Evolutionary conservation across 2,888 invertebrate species (phyloP).

Genomic region (Drymonia ruficornis): DNA sequence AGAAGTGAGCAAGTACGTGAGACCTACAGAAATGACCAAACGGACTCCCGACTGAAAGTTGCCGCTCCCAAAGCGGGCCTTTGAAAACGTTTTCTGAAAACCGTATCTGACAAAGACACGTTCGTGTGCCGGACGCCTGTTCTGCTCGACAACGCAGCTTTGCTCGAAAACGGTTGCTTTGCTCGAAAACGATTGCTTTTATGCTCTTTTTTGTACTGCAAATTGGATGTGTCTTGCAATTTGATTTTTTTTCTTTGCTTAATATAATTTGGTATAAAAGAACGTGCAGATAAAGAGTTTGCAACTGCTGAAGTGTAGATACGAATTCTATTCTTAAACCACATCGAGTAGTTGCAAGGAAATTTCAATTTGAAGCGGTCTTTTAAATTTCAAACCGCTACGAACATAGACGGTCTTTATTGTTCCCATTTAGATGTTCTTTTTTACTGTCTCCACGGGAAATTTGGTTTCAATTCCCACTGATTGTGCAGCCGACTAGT

Average conservation of each 20-base stretch:
- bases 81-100: constrained; percentile 40
- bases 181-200: constrained; percentile 3
- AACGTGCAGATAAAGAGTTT: too few species aligned
- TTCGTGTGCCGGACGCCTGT: constrained; percentile 20
- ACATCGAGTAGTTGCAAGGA: not conserved
- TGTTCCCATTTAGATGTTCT: constrained; percentile 25
- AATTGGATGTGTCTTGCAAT: constrained; percentile 19
- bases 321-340: too few species aligned
- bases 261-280: not conserved
- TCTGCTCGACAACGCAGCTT: constrained; percentile 22
- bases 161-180: constrained; percentile 7
- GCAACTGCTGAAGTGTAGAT: too few species aligned
- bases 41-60: constrained; percentile 15
- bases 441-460: constrained; percentile 40
- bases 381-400: constrained; percentile 35
- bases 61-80: constrained; percentile 23
- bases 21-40: constrained; percentile 28
- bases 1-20: not conserved
- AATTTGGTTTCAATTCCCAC: constrained; percentile 47
- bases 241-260: not conserved
- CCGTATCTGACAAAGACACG: constrained; percentile 35
- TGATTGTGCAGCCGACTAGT: constrained; percentile 27
- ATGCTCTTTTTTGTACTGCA: constrained; percentile 6
- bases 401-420: constrained; percentile 25
- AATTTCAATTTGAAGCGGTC: not conserved